phyloP scores from a whole-genome alignment of 2,888 invertebrate species.

The Calliphora vomitoria region DNA sequence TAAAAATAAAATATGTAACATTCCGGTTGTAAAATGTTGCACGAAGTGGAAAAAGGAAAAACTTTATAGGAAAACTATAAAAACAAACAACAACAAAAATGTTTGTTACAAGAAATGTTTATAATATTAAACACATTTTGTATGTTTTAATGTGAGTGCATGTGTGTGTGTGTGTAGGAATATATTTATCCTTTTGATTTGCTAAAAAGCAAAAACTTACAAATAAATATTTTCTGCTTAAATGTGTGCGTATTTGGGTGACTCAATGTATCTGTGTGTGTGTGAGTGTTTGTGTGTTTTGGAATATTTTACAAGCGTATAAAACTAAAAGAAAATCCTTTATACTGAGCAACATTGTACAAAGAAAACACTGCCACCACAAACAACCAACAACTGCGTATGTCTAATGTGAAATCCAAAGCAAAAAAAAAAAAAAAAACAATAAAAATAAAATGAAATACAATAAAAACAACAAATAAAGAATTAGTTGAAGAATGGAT shows the following conservation, averaged over 20 bases:
- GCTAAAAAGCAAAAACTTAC: conserved; percentile 33
- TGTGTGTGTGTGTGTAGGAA: conserved; percentile 28
- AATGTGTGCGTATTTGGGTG: conserved; percentile 16
- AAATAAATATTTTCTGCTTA: conserved; percentile 21
- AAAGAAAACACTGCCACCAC: conserved; percentile 27
- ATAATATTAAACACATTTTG: conserved; percentile 67
- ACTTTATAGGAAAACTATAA: conserved; percentile 71
- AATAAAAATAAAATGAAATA: conserved; percentile 52
- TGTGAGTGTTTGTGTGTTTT: conserved; percentile 4
- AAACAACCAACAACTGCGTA: conserved; percentile 40
- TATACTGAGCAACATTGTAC: conserved; percentile 69
- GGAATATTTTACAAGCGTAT: conserved; percentile 39
- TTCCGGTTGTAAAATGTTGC: conserved; percentile 71
- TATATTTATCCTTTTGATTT: conserved; percentile 57
- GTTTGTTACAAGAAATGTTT: conserved; percentile 62
- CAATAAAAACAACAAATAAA: conserved; percentile 37
- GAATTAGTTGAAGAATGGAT: conserved; percentile 5
- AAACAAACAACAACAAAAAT: conserved; percentile 32
- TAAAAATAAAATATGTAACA: conserved; percentile 68
- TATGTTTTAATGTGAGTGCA: conserved; percentile 46
- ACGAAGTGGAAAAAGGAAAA: conserved; percentile 39
- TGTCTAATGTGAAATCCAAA: conserved; percentile 45
- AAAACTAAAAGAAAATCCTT: conserved; percentile 63
- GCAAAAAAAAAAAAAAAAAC: conserved; percentile 7
- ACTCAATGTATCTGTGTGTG: background rate